Percentiles rank a stretch among this genome's conserved stretches.
phyloP scores from a whole-genome alignment of 2,113 vertebrate species.

The Ophiodon elongatus region DNA sequence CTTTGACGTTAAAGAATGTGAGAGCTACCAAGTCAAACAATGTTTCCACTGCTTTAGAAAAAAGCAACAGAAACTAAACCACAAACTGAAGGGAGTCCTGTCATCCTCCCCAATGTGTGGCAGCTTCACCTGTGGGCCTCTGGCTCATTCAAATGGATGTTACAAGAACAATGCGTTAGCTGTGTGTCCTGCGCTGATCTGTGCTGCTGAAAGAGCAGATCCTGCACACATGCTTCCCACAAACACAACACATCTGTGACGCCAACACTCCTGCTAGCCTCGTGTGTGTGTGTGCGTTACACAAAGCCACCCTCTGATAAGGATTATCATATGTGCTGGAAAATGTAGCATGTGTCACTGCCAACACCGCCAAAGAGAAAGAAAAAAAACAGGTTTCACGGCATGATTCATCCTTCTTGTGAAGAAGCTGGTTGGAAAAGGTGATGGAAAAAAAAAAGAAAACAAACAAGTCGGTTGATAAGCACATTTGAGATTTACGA shows the following conservation, averaged over 20 bases:
- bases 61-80: not conserved
- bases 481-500: slow-evolving; percentile 26
- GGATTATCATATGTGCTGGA: slow-evolving; percentile 41
- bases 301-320: slow-evolving; percentile 14
- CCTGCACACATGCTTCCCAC: slow-evolving; percentile 27
- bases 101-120: slow-evolving; percentile 16
- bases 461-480: slow-evolving; percentile 10
- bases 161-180: slow-evolving; percentile 26
- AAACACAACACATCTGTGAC: slow-evolving; percentile 65
- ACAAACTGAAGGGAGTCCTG: not conserved
- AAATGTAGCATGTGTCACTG: slow-evolving; percentile 41
- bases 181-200: slow-evolving; percentile 18
- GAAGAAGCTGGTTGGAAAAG: slow-evolving; percentile 40
- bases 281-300: not conserved
- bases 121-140: slow-evolving; percentile 9
- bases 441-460: slow-evolving; percentile 56
- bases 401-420: slow-evolving; percentile 53
- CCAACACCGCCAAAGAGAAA: slow-evolving; percentile 35
- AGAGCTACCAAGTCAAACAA: not conserved
- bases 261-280: slow-evolving; percentile 27
- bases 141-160: slow-evolving; percentile 30
- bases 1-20: not conserved
- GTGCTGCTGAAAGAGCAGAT: slow-evolving; percentile 27
- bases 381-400: slow-evolving; percentile 47
- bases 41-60: not conserved